A percentile compares a stretch with the other conserved stretches of the same genome.
These are phyloP conservation scores for Trachurus trachurus DNA, from an alignment of 2,797 vertebrate species.

Conservation along the genomic window DNA sequence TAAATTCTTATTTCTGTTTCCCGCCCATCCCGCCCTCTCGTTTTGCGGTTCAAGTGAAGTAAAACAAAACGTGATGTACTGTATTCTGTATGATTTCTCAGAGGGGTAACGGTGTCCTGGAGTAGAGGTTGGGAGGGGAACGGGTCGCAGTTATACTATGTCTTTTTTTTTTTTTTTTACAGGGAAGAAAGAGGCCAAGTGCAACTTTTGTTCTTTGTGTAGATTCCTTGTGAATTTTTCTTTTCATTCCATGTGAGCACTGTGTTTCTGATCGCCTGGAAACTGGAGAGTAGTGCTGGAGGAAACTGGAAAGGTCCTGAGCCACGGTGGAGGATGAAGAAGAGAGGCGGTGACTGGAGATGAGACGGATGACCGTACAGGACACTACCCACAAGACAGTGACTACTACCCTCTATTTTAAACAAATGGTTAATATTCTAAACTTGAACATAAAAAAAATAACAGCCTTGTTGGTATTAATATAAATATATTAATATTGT, in stretches of 20 bases:
- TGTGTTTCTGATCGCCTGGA: slow-evolving; percentile 68
- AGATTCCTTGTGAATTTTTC: slow-evolving; percentile 82
- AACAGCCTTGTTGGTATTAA: slow-evolving; percentile 89
- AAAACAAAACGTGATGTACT: slow-evolving; percentile 89
- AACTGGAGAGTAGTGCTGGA: slow-evolving; percentile 71
- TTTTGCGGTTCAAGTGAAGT: slow-evolving; percentile 90
- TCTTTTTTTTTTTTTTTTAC: slow-evolving; percentile 69
- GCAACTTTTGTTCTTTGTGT: slow-evolving; percentile 76
- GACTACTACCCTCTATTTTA: slow-evolving; percentile 82
- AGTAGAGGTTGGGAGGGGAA: slow-evolving; percentile 63
- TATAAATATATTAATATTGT: slow-evolving; percentile 88
- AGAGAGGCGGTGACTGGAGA: slow-evolving; percentile 40
- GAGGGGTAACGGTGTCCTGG: slow-evolving; percentile 79
- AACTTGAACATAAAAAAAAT: slow-evolving; percentile 82
- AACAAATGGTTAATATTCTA: slow-evolving; percentile 85
- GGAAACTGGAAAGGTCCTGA: slow-evolving; percentile 74
- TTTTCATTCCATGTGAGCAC: slow-evolving; percentile 88
- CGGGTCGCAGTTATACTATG: slow-evolving; percentile 67
- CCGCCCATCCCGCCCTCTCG: slow-evolving; percentile 73
- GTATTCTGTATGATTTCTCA: slow-evolving; percentile 88
- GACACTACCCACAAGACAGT: slow-evolving; percentile 71
- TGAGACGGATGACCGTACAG: slow-evolving; percentile 50
- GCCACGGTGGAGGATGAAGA: slow-evolving; percentile 43
- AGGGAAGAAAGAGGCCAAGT: slow-evolving; percentile 72
- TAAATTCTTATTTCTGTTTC: slow-evolving; percentile 82